A percentile compares a stretch with the other conserved stretches of the same genome.
Conservation (phyloP, 2,113 vertebrate species). For the Sialia sialis region DNA sequence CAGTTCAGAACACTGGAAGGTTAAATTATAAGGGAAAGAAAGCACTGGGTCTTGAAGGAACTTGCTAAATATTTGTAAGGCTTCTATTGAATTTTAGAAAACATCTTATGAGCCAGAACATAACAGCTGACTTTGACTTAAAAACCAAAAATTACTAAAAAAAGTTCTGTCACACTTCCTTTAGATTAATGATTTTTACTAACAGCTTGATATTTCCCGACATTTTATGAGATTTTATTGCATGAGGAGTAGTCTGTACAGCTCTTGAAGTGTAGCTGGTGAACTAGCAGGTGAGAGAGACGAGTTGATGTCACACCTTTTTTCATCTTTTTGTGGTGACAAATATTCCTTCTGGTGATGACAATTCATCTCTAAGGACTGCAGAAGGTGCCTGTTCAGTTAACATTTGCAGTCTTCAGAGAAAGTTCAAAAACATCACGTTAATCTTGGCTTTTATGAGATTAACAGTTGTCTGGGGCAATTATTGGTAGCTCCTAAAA, state of each 20-base stretch:
- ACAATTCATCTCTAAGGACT: neutral
- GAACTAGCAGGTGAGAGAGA: neutral
- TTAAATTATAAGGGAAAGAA: neutral
- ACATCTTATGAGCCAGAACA: conserved; percentile 50
- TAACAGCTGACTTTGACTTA: conserved; percentile 61
- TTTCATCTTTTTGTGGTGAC: neutral
- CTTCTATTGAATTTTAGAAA: conserved; percentile 47
- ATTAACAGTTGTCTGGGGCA: neutral
- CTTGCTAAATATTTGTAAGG: conserved; percentile 52
- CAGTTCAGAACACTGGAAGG: conserved; percentile 11
- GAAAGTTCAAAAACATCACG: neutral
- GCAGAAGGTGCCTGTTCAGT: neutral
- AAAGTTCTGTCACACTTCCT: conserved; percentile 45
- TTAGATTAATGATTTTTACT: conserved; percentile 26
- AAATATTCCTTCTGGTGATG: neutral
- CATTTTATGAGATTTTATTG: conserved; percentile 27
- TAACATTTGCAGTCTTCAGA: neutral
- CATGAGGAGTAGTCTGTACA: neutral
- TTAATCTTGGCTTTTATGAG: neutral
- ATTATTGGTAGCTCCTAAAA: neutral
- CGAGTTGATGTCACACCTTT: neutral
- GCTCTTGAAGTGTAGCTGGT: neutral
- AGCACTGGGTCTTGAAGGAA: neutral
- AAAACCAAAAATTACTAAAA: neutral
- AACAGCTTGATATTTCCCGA: conserved; percentile 33